phyloP scores from a whole-genome alignment of 2,888 invertebrate species.

The Drosophila trichaetosa region DNA sequence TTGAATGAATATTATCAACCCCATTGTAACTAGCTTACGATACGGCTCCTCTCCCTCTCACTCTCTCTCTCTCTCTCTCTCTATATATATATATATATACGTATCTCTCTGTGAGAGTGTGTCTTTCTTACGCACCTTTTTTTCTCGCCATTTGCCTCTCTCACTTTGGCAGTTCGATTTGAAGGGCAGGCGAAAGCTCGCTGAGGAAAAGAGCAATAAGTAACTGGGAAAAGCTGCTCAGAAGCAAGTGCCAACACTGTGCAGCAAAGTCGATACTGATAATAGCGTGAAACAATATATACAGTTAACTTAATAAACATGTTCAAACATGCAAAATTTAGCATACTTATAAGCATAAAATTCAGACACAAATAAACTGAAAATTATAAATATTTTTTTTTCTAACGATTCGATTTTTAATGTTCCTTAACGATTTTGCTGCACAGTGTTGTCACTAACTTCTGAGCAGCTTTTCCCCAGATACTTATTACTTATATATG shows the following conservation, averaged over 20 bases:
- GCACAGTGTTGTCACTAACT: constrained; percentile 8
- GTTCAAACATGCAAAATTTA: background rate
- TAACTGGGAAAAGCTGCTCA: constrained; percentile 18
- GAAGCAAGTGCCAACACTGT: constrained; percentile 14
- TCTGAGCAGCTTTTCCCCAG: constrained; percentile 8
- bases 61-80: background rate
- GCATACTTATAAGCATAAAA: constrained; percentile 14
- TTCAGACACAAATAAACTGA: background rate
- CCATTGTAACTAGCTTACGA: constrained; percentile 1
- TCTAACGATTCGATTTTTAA: background rate
- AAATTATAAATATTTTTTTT: background rate
- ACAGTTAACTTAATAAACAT: background rate
- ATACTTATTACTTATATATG: background rate
- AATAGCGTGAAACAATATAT: background rate
- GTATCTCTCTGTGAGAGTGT: background rate
- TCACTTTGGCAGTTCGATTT: constrained; percentile 13
- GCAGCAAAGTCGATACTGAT: background rate
- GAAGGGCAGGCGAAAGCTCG: constrained; percentile 29
- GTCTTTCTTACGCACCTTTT: constrained; percentile 4
- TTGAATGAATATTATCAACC: constrained; percentile 6
- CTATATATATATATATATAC: too few species aligned
- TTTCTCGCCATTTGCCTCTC: constrained; percentile 4
- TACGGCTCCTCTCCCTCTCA: background rate
- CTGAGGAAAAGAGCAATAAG: constrained; percentile 10
- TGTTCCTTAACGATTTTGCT: background rate